Evolutionary conservation across 2,113 vertebrate species (phyloP).

Genomic region (Xenopus tropicalis): DNA sequence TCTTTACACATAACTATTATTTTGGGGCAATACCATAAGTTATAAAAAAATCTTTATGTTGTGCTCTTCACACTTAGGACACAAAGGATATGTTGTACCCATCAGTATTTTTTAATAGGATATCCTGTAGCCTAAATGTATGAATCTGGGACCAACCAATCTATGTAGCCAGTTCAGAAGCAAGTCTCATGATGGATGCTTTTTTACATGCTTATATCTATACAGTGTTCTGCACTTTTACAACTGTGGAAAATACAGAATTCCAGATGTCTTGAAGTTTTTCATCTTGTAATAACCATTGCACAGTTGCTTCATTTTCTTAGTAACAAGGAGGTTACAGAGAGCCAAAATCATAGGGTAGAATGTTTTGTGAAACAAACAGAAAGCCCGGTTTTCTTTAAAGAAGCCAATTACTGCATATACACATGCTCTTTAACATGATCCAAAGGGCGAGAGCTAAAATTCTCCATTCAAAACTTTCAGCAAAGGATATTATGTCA

Average conservation of each 20-base stretch:
- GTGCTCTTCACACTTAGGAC: no score
- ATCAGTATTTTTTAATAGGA: no score
- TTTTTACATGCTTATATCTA: background rate
- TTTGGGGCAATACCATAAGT: no score
- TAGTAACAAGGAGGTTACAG: background rate
- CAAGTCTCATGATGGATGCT: background rate
- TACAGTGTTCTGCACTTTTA: background rate
- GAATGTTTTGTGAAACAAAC: slow-evolving; percentile 18
- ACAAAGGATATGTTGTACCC: no score
- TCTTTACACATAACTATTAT: no score
- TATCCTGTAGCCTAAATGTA: no score
- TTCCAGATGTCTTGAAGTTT: background rate
- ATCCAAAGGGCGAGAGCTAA: slow-evolving; percentile 23
- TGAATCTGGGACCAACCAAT: no score
- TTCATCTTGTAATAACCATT: background rate
- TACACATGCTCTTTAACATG: slow-evolving; percentile 30
- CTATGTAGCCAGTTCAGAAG: background rate
- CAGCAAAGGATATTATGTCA: slow-evolving; percentile 44
- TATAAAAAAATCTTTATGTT: no score
- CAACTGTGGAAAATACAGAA: background rate
- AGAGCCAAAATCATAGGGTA: background rate
- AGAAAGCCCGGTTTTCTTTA: slow-evolving; percentile 29
- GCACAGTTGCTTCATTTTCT: background rate
- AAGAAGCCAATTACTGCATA: slow-evolving; percentile 28
- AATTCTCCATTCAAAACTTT: slow-evolving; percentile 32